phyloP scores from a whole-genome alignment of 1,140 invertebrate species.

The Daktulosphaira vitifoliae region DNA sequence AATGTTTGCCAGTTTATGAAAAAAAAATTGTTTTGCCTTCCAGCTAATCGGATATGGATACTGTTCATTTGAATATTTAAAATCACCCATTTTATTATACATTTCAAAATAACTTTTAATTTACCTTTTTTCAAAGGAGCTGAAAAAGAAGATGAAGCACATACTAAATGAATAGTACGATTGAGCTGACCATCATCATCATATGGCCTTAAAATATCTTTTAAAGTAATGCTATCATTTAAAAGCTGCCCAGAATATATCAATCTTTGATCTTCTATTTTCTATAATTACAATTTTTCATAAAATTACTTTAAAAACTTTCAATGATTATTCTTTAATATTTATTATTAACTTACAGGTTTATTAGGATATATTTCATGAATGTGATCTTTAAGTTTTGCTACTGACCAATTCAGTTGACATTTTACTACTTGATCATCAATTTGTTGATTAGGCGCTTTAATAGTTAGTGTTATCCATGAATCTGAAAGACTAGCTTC shows the following conservation, averaged over 20 bases:
- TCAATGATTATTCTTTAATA: neutral
- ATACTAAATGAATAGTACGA: slow-evolving; percentile 77
- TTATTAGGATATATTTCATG: slow-evolving; percentile 77
- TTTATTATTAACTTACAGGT: slow-evolving; percentile 66
- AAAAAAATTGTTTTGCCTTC: too few species aligned
- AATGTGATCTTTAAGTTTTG: slow-evolving; percentile 70
- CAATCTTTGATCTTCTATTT: slow-evolving; percentile 69
- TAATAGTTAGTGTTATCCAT: slow-evolving; percentile 63
- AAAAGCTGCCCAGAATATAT: slow-evolving; percentile 85
- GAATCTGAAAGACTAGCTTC: neutral
- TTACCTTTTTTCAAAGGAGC: neutral
- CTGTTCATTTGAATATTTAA: too few species aligned
- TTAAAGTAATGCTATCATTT: slow-evolving; percentile 62
- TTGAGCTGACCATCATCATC: slow-evolving; percentile 58
- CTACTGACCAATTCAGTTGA: slow-evolving; percentile 73
- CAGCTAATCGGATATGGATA: too few species aligned
- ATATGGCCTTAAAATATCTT: slow-evolving; percentile 68
- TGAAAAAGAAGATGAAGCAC: slow-evolving; percentile 44
- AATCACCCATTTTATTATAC: too few species aligned
- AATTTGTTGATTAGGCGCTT: slow-evolving; percentile 80
- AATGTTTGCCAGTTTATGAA: too few species aligned
- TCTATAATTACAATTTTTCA: slow-evolving; percentile 53
- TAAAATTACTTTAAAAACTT: neutral
- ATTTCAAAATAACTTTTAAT: too few species aligned
- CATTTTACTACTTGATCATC: slow-evolving; percentile 77